Evolutionary conservation across 2,797 vertebrate genomes (phyloP).

Genomic region (Notoglanidium macrostoma): DNA sequence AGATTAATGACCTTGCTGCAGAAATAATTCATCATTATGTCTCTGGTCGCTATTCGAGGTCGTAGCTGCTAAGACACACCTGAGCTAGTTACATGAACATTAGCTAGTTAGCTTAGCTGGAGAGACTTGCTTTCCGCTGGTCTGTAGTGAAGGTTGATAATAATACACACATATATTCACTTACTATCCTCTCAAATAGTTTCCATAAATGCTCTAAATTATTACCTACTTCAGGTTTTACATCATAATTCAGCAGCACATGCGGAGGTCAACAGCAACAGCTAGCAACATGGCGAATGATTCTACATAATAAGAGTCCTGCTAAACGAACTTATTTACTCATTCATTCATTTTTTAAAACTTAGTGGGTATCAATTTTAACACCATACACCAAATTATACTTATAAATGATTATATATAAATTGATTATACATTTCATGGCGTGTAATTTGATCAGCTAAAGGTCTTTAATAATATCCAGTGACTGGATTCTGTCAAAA

Average conservation of each 20-base stretch:
- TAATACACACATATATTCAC: neutral
- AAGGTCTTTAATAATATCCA: neutral
- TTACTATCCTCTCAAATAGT: neutral
- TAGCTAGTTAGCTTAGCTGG: neutral
- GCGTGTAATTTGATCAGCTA: neutral
- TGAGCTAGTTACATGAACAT: neutral
- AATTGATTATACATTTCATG: neutral
- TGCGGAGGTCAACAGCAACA: constrained; percentile 7
- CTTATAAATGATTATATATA: no score
- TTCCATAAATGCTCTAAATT: neutral
- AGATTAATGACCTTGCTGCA: neutral
- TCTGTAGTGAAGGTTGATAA: neutral
- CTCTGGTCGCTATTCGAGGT: neutral
- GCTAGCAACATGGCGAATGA: neutral
- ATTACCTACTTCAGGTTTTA: neutral
- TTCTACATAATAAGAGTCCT: constrained; percentile 44
- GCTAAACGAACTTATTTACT: neutral
- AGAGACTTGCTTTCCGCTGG: neutral
- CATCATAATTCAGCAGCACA: neutral
- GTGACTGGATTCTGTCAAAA: neutral
- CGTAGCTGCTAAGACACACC: neutral
- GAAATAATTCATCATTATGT: neutral
- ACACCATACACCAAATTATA: neutral
- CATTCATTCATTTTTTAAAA: neutral
- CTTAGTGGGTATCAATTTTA: neutral